Evolutionary conservation across 2,888 invertebrate genomes (phyloP).

Genomic region (Fragum whitleyi): DNA sequence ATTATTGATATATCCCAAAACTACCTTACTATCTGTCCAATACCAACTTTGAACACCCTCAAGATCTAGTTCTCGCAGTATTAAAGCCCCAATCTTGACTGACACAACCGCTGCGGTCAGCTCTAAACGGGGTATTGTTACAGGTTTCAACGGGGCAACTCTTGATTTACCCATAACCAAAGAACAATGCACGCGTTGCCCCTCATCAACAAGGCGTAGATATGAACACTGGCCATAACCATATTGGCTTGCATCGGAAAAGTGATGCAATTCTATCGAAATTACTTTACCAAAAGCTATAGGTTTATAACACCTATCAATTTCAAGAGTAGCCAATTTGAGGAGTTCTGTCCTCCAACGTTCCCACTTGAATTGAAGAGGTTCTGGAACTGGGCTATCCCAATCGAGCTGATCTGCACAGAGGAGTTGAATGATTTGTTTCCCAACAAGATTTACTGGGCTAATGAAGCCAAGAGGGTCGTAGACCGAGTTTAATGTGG

Average conservation of each 20-base stretch:
- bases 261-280: slow-evolving; percentile 51
- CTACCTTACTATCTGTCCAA: no score
- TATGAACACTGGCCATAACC: slow-evolving; percentile 58
- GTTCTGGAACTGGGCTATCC: slow-evolving; percentile 55
- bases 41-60: slow-evolving; percentile 38
- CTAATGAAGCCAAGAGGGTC: slow-evolving; percentile 62
- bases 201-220: slow-evolving; percentile 15
- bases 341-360: slow-evolving; percentile 27
- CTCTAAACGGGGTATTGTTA: slow-evolving; percentile 63
- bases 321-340: not conserved
- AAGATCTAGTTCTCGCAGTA: slow-evolving; percentile 42
- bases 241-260: slow-evolving; percentile 47
- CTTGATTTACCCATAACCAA: slow-evolving; percentile 25
- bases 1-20: slow-evolving; percentile 67
- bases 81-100: not conserved
- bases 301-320: slow-evolving; percentile 50
- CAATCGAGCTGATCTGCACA: slow-evolving; percentile 48
- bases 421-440: slow-evolving; percentile 58
- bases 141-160: slow-evolving; percentile 42
- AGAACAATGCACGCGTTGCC: slow-evolving; percentile 14
- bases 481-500: slow-evolving; percentile 53
- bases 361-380: slow-evolving; percentile 39
- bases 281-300: not conserved
- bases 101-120: slow-evolving; percentile 56
- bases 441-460: slow-evolving; percentile 58